phyloP scores from a whole-genome alignment of 2,113 vertebrate species.

The Anser cygnoides region DNA sequence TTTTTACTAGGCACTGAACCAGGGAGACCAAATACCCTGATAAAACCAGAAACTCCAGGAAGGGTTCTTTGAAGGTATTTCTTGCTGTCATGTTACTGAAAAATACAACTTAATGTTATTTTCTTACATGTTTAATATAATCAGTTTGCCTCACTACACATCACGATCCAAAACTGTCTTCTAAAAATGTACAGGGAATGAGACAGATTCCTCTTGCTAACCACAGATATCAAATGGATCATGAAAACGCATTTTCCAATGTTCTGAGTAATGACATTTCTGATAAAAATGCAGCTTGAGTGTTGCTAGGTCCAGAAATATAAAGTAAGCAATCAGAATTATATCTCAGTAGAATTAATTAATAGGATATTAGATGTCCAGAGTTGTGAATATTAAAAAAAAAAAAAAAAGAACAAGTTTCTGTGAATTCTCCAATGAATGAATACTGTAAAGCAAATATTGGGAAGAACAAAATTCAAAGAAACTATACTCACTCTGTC shows the following conservation, averaged over 20 bases:
- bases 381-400: background rate
- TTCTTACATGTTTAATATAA: constrained; percentile 64
- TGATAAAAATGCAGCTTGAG: background rate
- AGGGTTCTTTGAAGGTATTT: constrained; percentile 76
- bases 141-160: constrained; percentile 31
- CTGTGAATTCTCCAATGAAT: background rate
- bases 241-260: background rate
- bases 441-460: background rate
- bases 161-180: background rate
- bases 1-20: constrained; percentile 81
- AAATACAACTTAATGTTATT: constrained; percentile 67
- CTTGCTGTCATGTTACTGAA: constrained; percentile 74
- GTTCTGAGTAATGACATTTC: background rate
- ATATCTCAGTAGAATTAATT: background rate
- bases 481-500: background rate
- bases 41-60: constrained; percentile 81
- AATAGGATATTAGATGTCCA: background rate
- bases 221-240: background rate
- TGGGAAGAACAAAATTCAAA: background rate
- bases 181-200: background rate
- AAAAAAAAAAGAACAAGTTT: background rate
- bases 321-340: constrained; percentile 4
- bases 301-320: background rate
- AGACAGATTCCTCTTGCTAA: background rate
- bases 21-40: constrained; percentile 81